Conservation (phyloP, 1,140 invertebrate genomes). For the Melitaea cinxia region DNA sequence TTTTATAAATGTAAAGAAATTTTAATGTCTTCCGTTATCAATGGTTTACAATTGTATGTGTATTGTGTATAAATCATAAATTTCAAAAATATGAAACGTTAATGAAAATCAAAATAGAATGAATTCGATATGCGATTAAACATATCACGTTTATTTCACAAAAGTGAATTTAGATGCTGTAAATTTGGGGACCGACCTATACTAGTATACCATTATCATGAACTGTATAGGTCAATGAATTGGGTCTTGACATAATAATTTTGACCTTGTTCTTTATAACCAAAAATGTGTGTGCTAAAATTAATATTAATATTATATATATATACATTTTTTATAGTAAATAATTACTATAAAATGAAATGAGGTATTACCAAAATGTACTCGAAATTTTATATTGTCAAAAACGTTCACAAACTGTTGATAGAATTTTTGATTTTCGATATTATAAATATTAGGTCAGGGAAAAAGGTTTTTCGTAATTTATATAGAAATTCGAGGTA, state of each 20-base stretch:
- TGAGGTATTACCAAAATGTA: not conserved
- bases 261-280: not conserved
- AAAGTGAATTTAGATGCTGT: slow-evolving; percentile 1
- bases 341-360: not conserved
- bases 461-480: no score
- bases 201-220: not conserved
- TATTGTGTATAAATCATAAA: not conserved
- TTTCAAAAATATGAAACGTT: not conserved
- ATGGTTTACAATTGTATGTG: not conserved
- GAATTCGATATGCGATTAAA: not conserved
- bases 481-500: no score
- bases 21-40: not conserved
- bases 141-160: slow-evolving; percentile 9
- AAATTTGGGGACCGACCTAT: slow-evolving; percentile 9
- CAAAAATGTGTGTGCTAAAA: not conserved
- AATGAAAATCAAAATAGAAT: not conserved
- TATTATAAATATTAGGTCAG: no score
- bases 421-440: not conserved
- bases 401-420: not conserved
- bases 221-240: slow-evolving; percentile 1
- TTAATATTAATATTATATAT: not conserved
- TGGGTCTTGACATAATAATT: not conserved
- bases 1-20: not conserved
- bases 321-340: slow-evolving; percentile 7
- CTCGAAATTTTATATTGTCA: not conserved